Conservation (phyloP, 2,888 invertebrate genomes). For the Cheilosia vernalis region DNA sequence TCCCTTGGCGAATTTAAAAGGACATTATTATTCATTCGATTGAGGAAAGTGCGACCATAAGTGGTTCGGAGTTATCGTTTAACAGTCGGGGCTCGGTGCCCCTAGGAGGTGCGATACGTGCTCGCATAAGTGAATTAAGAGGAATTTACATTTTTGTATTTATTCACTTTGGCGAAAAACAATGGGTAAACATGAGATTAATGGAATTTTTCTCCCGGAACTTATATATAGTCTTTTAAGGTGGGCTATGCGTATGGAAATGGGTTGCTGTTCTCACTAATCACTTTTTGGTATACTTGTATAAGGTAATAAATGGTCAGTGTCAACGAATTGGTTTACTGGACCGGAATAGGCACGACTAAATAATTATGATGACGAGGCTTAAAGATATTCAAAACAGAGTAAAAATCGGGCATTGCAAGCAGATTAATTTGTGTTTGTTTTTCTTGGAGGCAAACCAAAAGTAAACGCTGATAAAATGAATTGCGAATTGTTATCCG, state of each 20-base stretch:
- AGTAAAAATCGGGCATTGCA: no score
- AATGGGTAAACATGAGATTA: constrained; percentile 53
- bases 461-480: no score
- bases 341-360: no score
- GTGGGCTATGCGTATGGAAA: neutral
- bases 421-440: no score
- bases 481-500: no score
- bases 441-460: no score
- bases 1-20: constrained; percentile 64
- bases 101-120: constrained; percentile 61
- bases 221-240: constrained; percentile 18
- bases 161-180: constrained; percentile 56
- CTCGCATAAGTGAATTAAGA: constrained; percentile 64
- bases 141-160: constrained; percentile 61
- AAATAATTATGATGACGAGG: no score
- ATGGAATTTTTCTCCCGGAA: constrained; percentile 30
- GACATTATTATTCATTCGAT: constrained; percentile 74
- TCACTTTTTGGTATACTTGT: no score
- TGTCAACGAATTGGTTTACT: no score
- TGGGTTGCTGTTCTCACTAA: no score
- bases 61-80: constrained; percentile 68
- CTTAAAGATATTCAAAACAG: no score
- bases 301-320: no score
- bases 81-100: constrained; percentile 21
- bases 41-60: constrained; percentile 72